Percentiles rank a stretch among this genome's conserved stretches.
Conservation (phyloP, 2,797 vertebrate genomes). For the Xiphorhynchus erythropygius region DNA sequence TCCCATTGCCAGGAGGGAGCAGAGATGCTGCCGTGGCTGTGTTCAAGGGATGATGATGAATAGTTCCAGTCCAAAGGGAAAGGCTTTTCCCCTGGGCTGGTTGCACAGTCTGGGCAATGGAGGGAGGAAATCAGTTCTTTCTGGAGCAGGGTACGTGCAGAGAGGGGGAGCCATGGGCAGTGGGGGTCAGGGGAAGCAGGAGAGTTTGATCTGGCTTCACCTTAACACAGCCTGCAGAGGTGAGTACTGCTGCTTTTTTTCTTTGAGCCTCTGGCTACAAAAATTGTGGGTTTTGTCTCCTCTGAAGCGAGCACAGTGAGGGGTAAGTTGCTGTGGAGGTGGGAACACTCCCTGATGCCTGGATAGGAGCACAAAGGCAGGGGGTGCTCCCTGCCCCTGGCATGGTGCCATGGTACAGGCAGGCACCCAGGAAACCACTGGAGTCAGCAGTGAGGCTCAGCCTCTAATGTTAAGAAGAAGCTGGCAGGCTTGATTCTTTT, state of each 20-base stretch:
- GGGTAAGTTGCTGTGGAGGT: background rate
- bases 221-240: background rate
- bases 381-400: background rate
- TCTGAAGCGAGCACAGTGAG: background rate
- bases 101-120: background rate
- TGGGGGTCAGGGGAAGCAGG: too few relatives aligned
- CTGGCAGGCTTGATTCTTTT: background rate
- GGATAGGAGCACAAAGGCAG: background rate
- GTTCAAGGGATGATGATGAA: background rate
- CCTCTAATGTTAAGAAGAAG: background rate
- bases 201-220: background rate
- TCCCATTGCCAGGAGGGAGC: accelerated
- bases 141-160: background rate
- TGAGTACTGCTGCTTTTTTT: background rate
- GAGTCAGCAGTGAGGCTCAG: background rate
- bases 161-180: background rate
- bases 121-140: background rate
- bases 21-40: background rate
- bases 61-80: accelerated
- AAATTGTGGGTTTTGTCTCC: background rate
- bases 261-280: background rate
- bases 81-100: background rate
- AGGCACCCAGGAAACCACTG: background rate
- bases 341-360: background rate
- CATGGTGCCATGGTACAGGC: background rate